Evolutionary conservation across 2,113 vertebrate species (phyloP).

Genomic region (Nannospalax galili): DNA sequence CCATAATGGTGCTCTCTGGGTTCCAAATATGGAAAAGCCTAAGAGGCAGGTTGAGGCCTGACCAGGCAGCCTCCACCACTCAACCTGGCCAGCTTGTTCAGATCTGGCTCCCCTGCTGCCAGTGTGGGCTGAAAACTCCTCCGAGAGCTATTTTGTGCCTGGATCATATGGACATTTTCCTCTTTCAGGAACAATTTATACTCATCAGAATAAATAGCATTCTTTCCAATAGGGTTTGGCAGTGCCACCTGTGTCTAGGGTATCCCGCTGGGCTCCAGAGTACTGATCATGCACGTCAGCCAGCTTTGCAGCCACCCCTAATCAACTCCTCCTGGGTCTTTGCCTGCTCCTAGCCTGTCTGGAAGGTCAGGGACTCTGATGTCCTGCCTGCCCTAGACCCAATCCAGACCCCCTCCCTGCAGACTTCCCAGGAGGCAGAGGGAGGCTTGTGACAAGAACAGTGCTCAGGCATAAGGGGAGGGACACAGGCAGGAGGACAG

Average conservation of each 20-base stretch:
- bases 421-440: too few relatives aligned
- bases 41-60: neutral
- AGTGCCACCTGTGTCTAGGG: neutral
- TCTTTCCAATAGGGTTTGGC: constrained; percentile 5
- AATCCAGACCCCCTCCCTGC: too few relatives aligned
- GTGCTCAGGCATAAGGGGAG: too few relatives aligned
- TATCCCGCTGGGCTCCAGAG: neutral
- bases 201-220: constrained; percentile 35
- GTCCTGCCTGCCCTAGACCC: too few relatives aligned
- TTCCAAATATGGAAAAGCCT: neutral
- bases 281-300: neutral
- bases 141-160: neutral
- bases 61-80: neutral
- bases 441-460: too few relatives aligned
- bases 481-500: too few relatives aligned
- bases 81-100: neutral
- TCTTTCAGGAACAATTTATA: constrained; percentile 13
- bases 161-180: neutral
- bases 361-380: neutral
- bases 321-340: neutral
- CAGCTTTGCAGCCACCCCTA: neutral
- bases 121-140: neutral
- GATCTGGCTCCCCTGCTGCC: neutral
- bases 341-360: neutral
- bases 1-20: neutral